Base-by-base conservation (phyloP, 2,888 invertebrate genomes). In the Polydrusus tereticollis region DNA sequence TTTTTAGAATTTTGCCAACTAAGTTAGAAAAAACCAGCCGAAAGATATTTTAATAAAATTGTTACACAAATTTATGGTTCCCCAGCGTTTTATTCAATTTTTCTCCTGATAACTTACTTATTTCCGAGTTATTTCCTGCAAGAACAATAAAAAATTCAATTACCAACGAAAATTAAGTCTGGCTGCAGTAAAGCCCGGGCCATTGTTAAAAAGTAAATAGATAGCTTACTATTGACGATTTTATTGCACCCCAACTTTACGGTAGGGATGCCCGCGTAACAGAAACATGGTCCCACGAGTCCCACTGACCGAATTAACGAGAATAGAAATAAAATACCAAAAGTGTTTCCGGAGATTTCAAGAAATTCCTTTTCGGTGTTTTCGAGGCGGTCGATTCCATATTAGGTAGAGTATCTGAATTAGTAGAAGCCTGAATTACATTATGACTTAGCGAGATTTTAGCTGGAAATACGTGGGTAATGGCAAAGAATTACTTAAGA, bases 211-310 rank as follows among this genome's bases (percentile, higher is more conserved):
- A n/a, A n/a, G n/a, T n/a, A n/a, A n/a, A n/a, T n/a, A n/a, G n/a
- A n/a, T n/a, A n/a, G n/a, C n/a, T n/a, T n/a, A n/a, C n/a, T n/a
- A n/a, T n/a, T n/a, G n/a, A n/a, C n/a, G n/a, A n/a, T n/a, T n/a
- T n/a, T n/a, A n/a, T n/a, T n/a, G n/a, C n/a, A n/a, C n/a, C 7
- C 45, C 18, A 18, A 45, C 10, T 45, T 45, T 45, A 45, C 45
- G 45, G 20, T 6, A 2, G 18, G 20, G 45, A 45, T 10, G n/a
- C 7, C 20, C 20, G n/a, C n/a, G 45, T 45, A 45, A 45, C 45
- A 20, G 45, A 20, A 45, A 45, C 45, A 45, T 45, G 20, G 45
- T 45, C 45, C 45, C 45, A 45, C 20, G 18, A 45, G 45, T 45
- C 20, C 45, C 45, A 45, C 45, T 20, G 45, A 45, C 45, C 20